Base-by-base conservation (phyloP, 2,797 vertebrate genomes). In the Anisognathus igniventris region DNA sequence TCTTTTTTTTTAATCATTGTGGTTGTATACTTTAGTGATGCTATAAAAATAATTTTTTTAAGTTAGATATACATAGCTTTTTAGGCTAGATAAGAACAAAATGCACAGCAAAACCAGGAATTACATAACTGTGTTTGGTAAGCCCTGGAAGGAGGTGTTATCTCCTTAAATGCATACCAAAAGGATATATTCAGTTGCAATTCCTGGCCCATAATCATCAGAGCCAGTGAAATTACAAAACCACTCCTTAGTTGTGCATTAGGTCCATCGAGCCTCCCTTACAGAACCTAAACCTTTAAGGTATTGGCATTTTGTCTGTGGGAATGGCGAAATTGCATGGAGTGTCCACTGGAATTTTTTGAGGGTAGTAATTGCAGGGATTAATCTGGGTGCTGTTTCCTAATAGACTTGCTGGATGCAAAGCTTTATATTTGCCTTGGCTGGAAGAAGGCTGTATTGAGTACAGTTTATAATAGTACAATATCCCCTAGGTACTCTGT, bases 361-460 rank as follows among this genome's bases (percentile, higher is more conserved):
- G 74, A 90, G 88, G 70, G 27, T 14, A 3, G 42, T 84, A 78
- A 81, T 92, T 96, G 91, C 75, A 65, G 51, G 83, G 64, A 73
- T 95, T 94, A 93, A 92, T 90, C 72, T 30, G 7, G 45, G 33
- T 90, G 70, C 61, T 82, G 82, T 90, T 96, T 92, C 54, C 70
- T 84, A 62, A 92, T 68, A 42, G 82, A 77, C 73, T 88, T 23
- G 54, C 53, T 87, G 68, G 37, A 78, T 93, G 65, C 77, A 64
- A 84, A 84, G 67, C 76, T 86, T 75, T 68, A 5, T 83, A 19
- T 88, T 86, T 93, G 84, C 91, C 82, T 75, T 85, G 84, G 50
- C 77, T 92, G 58, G 73, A 51, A 56, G 66, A 74, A 81, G 64
- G 47, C 56, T 76, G 31, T 20, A 17, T 40, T 66, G 88, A 60